Conservation (phyloP, 2,888 invertebrate species). For the Mythimna ferrago region DNA sequence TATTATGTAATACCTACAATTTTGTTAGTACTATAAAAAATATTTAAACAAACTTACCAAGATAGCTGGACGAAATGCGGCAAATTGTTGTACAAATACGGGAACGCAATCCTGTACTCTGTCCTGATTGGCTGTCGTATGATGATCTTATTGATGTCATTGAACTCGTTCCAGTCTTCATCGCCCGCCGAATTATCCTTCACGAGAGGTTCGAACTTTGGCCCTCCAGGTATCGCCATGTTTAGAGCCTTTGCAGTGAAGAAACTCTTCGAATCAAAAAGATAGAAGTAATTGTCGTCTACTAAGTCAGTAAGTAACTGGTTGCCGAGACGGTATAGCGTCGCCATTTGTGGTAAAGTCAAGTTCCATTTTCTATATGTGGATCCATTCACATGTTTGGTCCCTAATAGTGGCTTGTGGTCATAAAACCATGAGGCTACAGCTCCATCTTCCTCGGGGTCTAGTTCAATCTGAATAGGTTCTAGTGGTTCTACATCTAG, state of each 20-base stretch:
- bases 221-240: slow-evolving; percentile 99
- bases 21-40: background rate
- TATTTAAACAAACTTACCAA: slow-evolving; percentile 93
- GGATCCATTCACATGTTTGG: slow-evolving; percentile 98
- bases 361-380: slow-evolving; percentile 99
- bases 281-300: slow-evolving; percentile 99
- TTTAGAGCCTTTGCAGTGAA: slow-evolving; percentile 99
- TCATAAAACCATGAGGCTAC: slow-evolving; percentile 99
- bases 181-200: slow-evolving; percentile 99
- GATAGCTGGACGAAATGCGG: slow-evolving; percentile 99
- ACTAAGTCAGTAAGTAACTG: slow-evolving; percentile 99
- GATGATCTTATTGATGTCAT: slow-evolving; percentile 99
- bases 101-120: slow-evolving; percentile 99
- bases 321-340: slow-evolving; percentile 99
- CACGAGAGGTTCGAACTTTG: slow-evolving; percentile 99
- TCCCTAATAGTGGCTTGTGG: slow-evolving; percentile 98
- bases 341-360: slow-evolving; percentile 99
- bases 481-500: slow-evolving; percentile 99
- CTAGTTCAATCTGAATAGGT: slow-evolving; percentile 99
- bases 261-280: slow-evolving; percentile 99
- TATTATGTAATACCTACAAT: background rate
- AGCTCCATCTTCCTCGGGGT: slow-evolving; percentile 97
- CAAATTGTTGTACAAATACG: slow-evolving; percentile 99
- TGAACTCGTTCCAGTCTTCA: slow-evolving; percentile 99
- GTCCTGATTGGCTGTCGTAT: slow-evolving; percentile 99